These are phyloP conservation scores for Pteromalus puparum DNA, from an alignment of 1,140 invertebrate species.

Conservation along the genomic window DNA sequence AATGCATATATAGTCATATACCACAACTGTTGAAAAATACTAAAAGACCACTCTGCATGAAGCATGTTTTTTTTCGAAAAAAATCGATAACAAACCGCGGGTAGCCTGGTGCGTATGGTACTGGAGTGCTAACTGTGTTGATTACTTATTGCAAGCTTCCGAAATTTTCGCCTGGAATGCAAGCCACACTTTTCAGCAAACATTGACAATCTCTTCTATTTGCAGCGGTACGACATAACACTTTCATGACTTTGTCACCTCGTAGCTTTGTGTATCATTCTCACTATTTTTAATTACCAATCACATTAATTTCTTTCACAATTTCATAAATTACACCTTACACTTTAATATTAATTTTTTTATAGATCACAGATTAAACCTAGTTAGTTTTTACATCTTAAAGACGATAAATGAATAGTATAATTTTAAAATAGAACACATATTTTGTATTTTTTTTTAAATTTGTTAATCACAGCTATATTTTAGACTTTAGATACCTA, in stretches of 20 bases:
- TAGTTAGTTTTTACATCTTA: not conserved
- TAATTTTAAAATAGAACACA: not conserved
- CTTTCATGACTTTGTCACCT: constrained; percentile 23
- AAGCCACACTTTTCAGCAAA: constrained; percentile 68
- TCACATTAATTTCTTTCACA: not conserved
- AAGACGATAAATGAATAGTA: constrained; percentile 4
- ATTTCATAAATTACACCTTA: not conserved
- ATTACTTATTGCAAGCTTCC: constrained; percentile 67
- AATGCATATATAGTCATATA: not conserved
- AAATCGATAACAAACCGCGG: not conserved
- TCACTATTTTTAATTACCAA: not conserved
- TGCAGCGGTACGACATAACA: constrained; percentile 65
- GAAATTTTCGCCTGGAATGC: constrained; percentile 69
- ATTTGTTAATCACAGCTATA: not conserved
- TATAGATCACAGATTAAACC: not conserved
- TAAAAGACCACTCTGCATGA: constrained; percentile 31
- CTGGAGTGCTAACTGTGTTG: constrained; percentile 20
- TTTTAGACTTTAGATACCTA: not conserved
- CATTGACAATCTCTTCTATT: constrained; percentile 68
- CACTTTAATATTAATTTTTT: constrained; percentile 16
- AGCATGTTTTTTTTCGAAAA: constrained; percentile 26
- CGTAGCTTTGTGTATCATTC: constrained; percentile 9
- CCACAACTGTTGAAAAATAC: not conserved
- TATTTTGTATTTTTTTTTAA: not conserved
- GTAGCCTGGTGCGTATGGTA: not conserved